Conservation (phyloP, 2,113 vertebrate genomes). For the Brachionichthys hirsutus region DNA sequence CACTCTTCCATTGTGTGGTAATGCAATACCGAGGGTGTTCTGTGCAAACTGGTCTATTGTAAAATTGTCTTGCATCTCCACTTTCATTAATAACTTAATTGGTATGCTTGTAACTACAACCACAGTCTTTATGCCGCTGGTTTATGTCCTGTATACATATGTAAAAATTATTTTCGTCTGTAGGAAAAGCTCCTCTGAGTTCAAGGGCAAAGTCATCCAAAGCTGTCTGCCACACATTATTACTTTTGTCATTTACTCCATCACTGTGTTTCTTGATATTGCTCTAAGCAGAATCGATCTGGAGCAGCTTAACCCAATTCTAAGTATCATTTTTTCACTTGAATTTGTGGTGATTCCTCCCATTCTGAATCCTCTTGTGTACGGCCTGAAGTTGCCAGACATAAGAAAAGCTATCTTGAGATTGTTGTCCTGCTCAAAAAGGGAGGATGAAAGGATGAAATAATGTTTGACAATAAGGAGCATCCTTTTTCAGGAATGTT, state of each 20-base stretch:
- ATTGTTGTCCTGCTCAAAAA: background rate
- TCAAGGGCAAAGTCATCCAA: conserved; percentile 58
- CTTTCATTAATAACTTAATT: conserved; percentile 46
- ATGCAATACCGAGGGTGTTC: conserved; percentile 66
- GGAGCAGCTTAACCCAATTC: conserved; percentile 43
- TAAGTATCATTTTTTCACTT: conserved; percentile 52
- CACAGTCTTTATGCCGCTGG: conserved; percentile 55
- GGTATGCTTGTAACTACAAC: conserved; percentile 41
- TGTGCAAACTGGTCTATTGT: conserved; percentile 70
- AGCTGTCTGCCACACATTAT: conserved; percentile 63
- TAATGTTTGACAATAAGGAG: no score
- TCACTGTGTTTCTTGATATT: conserved; percentile 63
- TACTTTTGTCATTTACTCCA: conserved; percentile 57
- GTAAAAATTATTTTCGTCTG: conserved; percentile 49
- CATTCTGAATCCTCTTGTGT: conserved; percentile 61
- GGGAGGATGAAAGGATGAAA: no score
- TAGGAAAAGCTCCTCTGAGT: conserved; percentile 42
- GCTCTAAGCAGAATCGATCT: conserved; percentile 52
- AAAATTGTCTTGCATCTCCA: conserved; percentile 62
- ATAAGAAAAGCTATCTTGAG: conserved; percentile 17
- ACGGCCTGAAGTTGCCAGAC: conserved; percentile 53
- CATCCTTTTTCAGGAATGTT: no score
- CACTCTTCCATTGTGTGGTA: conserved; percentile 68
- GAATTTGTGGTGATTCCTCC: conserved; percentile 66
- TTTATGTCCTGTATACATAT: conserved; percentile 62